A percentile compares a stretch with the other conserved stretches of the same genome.
These are phyloP conservation scores for Corvus hawaiiensis DNA, from an alignment of 2,113 vertebrate genomes.

Conservation along the genomic window DNA sequence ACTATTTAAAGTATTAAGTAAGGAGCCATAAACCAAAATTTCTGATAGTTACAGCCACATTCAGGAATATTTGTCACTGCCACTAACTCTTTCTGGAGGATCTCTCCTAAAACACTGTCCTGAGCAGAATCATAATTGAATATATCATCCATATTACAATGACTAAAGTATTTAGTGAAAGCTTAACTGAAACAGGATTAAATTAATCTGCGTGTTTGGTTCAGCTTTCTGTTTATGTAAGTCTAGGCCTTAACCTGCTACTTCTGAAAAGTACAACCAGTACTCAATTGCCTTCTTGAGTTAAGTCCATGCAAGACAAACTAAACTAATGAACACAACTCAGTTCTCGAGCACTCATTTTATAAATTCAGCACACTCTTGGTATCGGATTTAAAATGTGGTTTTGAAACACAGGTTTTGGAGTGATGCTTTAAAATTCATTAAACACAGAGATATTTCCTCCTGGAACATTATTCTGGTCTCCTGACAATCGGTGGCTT, in stretches of 20 bases:
- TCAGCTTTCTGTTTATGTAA: background rate
- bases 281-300: background rate
- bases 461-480: background rate
- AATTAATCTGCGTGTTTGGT: background rate
- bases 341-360: background rate
- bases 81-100: background rate
- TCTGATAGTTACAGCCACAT: background rate
- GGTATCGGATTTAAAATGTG: background rate
- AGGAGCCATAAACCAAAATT: background rate
- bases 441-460: background rate
- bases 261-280: background rate
- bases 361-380: background rate
- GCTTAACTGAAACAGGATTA: background rate
- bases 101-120: background rate
- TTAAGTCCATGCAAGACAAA: background rate
- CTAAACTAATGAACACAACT: background rate
- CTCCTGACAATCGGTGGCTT: background rate
- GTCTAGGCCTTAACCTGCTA: background rate
- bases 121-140: background rate
- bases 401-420: background rate
- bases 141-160: background rate
- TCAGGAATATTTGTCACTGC: background rate
- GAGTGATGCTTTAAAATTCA: background rate
- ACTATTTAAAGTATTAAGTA: background rate
- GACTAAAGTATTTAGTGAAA: background rate